phyloP scores from a whole-genome alignment of 2,888 invertebrate species.

The Pyrrhosoma nymphula region DNA sequence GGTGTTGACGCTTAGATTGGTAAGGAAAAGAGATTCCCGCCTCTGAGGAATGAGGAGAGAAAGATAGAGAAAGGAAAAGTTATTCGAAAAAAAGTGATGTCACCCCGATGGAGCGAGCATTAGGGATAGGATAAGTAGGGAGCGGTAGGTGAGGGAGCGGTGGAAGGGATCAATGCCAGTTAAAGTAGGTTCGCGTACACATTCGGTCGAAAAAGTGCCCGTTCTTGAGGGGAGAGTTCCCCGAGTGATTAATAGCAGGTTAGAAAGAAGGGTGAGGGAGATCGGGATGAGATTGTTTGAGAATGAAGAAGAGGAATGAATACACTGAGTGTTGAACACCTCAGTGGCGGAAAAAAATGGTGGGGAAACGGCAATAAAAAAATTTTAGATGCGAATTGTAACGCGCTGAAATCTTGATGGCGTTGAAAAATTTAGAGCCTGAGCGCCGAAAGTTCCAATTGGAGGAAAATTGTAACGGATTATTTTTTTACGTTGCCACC shows the following conservation, averaged over 20 bases:
- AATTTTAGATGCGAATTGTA: constrained; percentile 34
- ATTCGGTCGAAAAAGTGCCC: constrained; percentile 41
- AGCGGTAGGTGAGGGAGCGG: neutral
- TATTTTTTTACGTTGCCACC: neutral
- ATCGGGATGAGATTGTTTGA: constrained; percentile 31
- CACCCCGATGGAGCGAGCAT: neutral
- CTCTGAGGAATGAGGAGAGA: neutral
- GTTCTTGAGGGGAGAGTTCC: neutral
- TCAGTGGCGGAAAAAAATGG: constrained; percentile 17
- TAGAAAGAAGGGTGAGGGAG: neutral
- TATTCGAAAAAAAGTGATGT: neutral
- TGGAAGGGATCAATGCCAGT: constrained; percentile 34
- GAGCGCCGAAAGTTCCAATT: constrained; percentile 21
- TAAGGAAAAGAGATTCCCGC: constrained; percentile 59
- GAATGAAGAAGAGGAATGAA: constrained; percentile 45
- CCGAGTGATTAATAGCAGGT: neutral
- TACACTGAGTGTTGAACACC: constrained; percentile 36
- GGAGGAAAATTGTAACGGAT: constrained; percentile 23
- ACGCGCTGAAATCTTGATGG: constrained; percentile 50
- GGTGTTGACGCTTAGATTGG: constrained; percentile 63
- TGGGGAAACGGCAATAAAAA: neutral
- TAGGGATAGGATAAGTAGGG: neutral
- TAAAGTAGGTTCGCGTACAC: constrained; percentile 23
- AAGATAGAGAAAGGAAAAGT: neutral
- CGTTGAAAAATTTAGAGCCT: neutral